phyloP scores from a whole-genome alignment of 2,797 vertebrate genomes.

The Sternotherus odoratus region DNA sequence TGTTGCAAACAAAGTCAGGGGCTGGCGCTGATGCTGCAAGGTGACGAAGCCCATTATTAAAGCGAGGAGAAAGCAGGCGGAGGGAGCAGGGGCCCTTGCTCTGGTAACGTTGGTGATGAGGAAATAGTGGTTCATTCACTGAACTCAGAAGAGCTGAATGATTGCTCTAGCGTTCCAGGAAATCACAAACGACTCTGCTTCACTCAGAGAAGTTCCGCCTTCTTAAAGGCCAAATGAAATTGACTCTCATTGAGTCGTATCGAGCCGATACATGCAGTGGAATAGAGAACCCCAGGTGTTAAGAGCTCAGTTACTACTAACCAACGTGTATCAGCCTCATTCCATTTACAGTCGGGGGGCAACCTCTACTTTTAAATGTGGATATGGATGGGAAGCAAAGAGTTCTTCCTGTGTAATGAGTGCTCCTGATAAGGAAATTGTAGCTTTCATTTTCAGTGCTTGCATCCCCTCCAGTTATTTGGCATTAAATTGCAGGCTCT shows the following conservation, averaged over 20 bases:
- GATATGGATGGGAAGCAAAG: background rate
- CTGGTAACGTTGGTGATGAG: background rate
- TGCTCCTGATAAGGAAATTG: conserved; percentile 36
- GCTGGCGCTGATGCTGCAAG: fast-evolving
- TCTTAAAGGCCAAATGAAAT: fast-evolving
- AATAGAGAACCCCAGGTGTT: background rate
- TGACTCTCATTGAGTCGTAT: background rate
- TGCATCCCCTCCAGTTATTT: conserved; percentile 59
- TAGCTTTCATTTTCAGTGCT: conserved; percentile 46
- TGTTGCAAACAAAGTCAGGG: background rate
- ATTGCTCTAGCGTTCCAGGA: fast-evolving
- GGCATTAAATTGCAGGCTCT: conserved; percentile 64
- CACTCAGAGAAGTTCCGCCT: background rate
- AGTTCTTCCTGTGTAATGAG: conserved; percentile 37
- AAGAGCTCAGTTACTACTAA: background rate
- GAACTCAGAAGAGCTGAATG: background rate
- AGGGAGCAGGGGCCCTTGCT: background rate
- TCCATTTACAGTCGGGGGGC: background rate
- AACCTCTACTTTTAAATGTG: background rate
- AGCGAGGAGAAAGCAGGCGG: background rate
- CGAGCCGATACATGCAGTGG: background rate
- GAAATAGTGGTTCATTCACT: background rate
- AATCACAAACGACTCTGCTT: fast-evolving
- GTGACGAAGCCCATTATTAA: background rate
- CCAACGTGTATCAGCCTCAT: background rate